Evolutionary conservation across 2,797 vertebrate genomes (phyloP).

Genomic region (Meda fulgida): DNA sequence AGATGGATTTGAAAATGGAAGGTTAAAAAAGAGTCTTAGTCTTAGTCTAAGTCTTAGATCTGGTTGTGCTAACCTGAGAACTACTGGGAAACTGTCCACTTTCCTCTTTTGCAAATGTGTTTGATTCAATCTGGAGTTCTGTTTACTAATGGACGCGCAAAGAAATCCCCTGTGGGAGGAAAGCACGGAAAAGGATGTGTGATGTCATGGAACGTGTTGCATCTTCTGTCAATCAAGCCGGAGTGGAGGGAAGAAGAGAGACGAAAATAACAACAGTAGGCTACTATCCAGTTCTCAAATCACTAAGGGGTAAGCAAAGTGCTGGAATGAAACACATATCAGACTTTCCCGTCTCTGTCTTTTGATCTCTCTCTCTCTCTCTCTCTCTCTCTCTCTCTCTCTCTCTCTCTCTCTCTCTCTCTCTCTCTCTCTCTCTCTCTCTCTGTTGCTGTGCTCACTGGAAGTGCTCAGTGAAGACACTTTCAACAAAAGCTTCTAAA

Average conservation of each 20-base stretch:
- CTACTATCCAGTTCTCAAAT: slow-evolving; percentile 34
- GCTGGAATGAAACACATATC: slow-evolving; percentile 45
- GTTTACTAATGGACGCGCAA: slow-evolving; percentile 60
- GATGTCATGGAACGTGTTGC: slow-evolving; percentile 50
- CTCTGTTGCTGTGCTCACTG: slow-evolving; percentile 19
- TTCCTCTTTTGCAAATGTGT: slow-evolving; percentile 48
- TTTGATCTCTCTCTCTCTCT: slow-evolving; percentile 34
- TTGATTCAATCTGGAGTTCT: slow-evolving; percentile 49
- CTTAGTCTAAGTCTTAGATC: slow-evolving; percentile 45
- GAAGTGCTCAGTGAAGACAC: slow-evolving; percentile 53
- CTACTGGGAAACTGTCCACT: slow-evolving; percentile 42
- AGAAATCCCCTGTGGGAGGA: slow-evolving; percentile 32
- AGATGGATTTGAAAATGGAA: slow-evolving; percentile 31
- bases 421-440: slow-evolving; percentile 24
- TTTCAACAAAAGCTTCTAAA: slow-evolving; percentile 74
- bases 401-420: slow-evolving; percentile 35
- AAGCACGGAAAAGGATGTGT: slow-evolving; percentile 36
- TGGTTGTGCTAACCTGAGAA: slow-evolving; percentile 48
- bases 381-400: slow-evolving; percentile 31
- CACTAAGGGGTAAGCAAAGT: slow-evolving; percentile 51
- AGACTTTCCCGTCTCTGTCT: slow-evolving; percentile 43
- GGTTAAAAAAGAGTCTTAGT: slow-evolving; percentile 8
- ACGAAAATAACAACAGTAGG: slow-evolving; percentile 46
- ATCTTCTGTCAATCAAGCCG: slow-evolving; percentile 50
- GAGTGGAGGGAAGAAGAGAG: slow-evolving; percentile 6